These are phyloP conservation scores for Nomia melanderi DNA, from an alignment of 1,140 invertebrate genomes.

Conservation along the genomic window DNA sequence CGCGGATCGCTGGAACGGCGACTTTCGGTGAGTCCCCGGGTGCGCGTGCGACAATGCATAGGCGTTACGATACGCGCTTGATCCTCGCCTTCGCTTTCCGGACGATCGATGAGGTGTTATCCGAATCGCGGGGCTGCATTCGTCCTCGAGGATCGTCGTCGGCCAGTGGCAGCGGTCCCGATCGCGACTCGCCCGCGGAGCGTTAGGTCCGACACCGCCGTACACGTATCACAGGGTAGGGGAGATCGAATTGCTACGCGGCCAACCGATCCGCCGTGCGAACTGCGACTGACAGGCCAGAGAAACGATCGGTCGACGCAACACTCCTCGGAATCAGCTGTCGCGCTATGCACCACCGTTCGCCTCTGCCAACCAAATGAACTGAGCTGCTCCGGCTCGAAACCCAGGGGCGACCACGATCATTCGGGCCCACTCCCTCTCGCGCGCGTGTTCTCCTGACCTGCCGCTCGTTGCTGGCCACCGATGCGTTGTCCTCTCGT, in stretches of 20 bases:
- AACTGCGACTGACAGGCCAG: constrained; percentile 41
- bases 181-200: too few species aligned
- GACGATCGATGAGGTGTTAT: constrained; percentile 21
- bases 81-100: constrained; percentile 28
- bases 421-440: constrained; percentile 11
- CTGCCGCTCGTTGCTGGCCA: too few species aligned
- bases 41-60: too few species aligned
- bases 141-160: neutral
- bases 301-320: constrained; percentile 45
- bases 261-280: constrained; percentile 24
- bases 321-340: constrained; percentile 65
- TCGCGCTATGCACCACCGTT: constrained; percentile 54
- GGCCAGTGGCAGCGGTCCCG: neutral
- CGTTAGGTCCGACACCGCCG: too few species aligned
- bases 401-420: constrained; percentile 37
- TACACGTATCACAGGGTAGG: too few species aligned
- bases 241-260: neutral
- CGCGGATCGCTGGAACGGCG: too few species aligned
- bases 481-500: too few species aligned
- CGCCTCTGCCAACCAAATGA: constrained; percentile 57
- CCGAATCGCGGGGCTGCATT: constrained; percentile 28
- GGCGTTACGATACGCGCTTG: constrained; percentile 9
- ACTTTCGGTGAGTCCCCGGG: too few species aligned
- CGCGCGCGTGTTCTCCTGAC: neutral
- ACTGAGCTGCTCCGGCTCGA: constrained; percentile 45